Base-by-base conservation (phyloP, 2,888 invertebrate genomes). In the Mythimna vitellina region DNA sequence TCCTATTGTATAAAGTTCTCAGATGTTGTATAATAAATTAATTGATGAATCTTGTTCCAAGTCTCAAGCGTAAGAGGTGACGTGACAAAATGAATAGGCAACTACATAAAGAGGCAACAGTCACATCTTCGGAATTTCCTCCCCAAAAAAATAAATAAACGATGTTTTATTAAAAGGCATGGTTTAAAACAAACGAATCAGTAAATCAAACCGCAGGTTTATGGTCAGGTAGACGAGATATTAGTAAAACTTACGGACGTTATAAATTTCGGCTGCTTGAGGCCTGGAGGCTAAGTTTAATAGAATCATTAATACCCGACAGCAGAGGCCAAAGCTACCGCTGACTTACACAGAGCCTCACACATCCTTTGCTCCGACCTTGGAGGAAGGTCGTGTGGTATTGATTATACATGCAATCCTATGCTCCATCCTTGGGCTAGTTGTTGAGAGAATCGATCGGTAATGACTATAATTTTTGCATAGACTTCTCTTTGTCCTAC, bases 221-320 rank as follows among this genome's bases (percentile, higher is more conserved):
- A 81, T 57, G 76, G 71, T 73, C 84, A 87, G 85, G 85, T 85
- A 84, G 84, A 83, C 70, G 78, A 80, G 81, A 80, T 87, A 84
- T 83, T 83, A 82, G 83, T 87, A 76, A 83, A 82, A 82, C 81
- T 72, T 76, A 83, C 76, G 67, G 78, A 78, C 60, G 85, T 86
- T 87, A 89, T 92, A 92, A 93, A 92, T 92, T 90, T 89, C 79
- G 90, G 86, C 80, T 82, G 81, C 85, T 85, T 86, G 74, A 78
- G 82, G 87, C 83, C 81, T 82, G 75, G 83, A 87, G 89, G 82
- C 83, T 82, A 83, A 79, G 80, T 85, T 88, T 89, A 87, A 88
- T 89, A 90, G 89, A 89, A 86, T 87, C 89, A 86, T 91, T 90
- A 89, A 89, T 84, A 86, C 61, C 58, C 57, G 63, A 77, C 66